These are phyloP conservation scores for rabbit (Oryctolagus cuniculus) DNA, from an alignment of 2,113 vertebrate species.

Conservation along the genomic window mOryCun1.1 NC_091447.1:31682501-31683000, in stretches of 20 bases:
- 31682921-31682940: background rate
- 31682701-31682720: background rate
- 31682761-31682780: background rate
- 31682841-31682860: background rate
- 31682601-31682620: background rate
- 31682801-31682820: background rate
- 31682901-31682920: background rate
- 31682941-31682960: slow-evolving; percentile 9
- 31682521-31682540: background rate
- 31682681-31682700: background rate
- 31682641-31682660: background rate
- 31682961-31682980: background rate
- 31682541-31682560: background rate
- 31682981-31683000: background rate
- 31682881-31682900: background rate
- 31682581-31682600: background rate
- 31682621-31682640: background rate
- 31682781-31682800: background rate
- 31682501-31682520: background rate
- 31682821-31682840: background rate
- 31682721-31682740: slow-evolving; percentile 25
- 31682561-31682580: background rate
- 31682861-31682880: background rate
- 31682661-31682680: slow-evolving; percentile 30
- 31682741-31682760: slow-evolving; percentile 24